These are phyloP conservation scores for Trichechus manatus DNA, from an alignment of 2,113 vertebrate species.

Conservation along the genomic window DNA sequence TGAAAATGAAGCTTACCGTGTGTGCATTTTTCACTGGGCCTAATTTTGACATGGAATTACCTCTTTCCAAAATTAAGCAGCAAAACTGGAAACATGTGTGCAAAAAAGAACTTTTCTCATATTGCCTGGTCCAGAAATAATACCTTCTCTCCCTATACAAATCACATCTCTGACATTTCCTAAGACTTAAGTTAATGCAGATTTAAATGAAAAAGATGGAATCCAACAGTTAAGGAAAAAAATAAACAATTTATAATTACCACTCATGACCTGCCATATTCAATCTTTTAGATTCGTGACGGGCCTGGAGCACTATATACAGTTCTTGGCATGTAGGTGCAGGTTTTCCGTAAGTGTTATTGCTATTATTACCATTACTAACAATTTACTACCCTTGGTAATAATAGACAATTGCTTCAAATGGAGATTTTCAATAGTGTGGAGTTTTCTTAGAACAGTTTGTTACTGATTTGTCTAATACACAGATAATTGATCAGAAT, in stretches of 20 bases:
- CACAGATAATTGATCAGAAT: background rate
- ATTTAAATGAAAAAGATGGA: conserved; percentile 70
- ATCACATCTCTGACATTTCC: conserved; percentile 66
- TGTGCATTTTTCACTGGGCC: conserved; percentile 83
- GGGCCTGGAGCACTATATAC: background rate
- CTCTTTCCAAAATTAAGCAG: conserved; percentile 84
- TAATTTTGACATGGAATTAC: conserved; percentile 86
- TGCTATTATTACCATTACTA: background rate
- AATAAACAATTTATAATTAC: conserved; percentile 74
- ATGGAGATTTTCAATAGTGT: background rate
- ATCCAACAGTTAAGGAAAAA: conserved; percentile 57
- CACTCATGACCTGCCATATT: conserved; percentile 58
- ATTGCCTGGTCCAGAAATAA: conserved; percentile 65
- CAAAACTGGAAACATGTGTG: conserved; percentile 84
- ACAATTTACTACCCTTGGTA: background rate
- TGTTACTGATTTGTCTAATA: conserved; percentile 23
- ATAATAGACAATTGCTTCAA: background rate
- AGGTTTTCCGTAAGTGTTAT: background rate
- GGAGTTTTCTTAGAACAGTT: background rate
- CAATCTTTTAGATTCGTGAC: conserved; percentile 57
- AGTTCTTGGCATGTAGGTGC: background rate
- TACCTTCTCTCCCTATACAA: conserved; percentile 37
- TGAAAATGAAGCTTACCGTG: conserved; percentile 89
- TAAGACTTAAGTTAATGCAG: conserved; percentile 57
- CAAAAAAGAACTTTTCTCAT: conserved; percentile 63